phyloP scores from a whole-genome alignment of 2,797 vertebrate species.

The Melopsittacus undulatus region DNA sequence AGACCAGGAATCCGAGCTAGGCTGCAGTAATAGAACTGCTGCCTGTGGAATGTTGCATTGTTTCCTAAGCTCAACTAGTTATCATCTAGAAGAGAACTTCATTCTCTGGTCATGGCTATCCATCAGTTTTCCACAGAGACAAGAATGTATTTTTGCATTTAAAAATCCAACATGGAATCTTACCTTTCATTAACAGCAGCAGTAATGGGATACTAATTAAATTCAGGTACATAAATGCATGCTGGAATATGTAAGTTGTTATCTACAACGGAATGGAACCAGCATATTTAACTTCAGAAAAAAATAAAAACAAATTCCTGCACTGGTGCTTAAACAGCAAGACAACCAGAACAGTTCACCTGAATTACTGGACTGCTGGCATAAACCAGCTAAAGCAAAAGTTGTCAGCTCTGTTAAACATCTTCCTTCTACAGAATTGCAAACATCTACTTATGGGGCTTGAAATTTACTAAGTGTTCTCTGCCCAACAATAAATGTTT shows the following conservation, averaged over 20 bases:
- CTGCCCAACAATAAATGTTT: neutral
- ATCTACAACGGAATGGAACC: neutral
- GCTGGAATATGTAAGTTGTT: neutral
- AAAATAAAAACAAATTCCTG: neutral
- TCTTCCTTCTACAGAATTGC: neutral
- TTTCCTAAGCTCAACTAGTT: neutral
- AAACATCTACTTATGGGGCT: neutral
- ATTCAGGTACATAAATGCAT: neutral
- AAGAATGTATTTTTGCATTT: neutral
- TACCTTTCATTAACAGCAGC: neutral
- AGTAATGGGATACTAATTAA: neutral
- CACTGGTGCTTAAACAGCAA: neutral
- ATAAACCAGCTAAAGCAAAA: neutral
- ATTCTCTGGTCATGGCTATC: neutral
- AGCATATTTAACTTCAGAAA: neutral
- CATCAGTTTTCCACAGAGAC: neutral
- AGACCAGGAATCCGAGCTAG: neutral
- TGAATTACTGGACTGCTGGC: neutral
- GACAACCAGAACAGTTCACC: neutral
- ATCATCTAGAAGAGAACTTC: neutral
- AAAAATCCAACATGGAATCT: neutral
- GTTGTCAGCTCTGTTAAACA: neutral
- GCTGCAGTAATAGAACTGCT: neutral
- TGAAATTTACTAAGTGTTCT: neutral
- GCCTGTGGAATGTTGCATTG: neutral